Base-by-base conservation (phyloP, 2,797 vertebrate species). In the Allobates femoralis region DNA sequence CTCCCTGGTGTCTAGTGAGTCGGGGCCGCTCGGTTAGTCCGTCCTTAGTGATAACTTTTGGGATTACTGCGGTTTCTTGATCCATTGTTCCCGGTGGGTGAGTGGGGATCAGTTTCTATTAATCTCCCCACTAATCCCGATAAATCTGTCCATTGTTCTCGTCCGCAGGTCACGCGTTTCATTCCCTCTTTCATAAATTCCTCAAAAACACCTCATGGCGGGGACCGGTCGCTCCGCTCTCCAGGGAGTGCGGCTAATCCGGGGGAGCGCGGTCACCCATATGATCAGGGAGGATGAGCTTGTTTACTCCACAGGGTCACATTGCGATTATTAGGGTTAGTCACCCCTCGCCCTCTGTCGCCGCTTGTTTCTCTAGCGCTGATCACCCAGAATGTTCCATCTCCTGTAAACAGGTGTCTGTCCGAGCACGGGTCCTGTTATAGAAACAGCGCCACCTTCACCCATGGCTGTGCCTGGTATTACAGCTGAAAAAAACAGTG, bases 151-250 rank as follows among this genome's bases (percentile, higher is more conserved):
- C 74, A 53, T 76, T 55, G 74, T 51, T 50, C 71, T 53, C 7
- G 74, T 28, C 37, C 37, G 26, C 5, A n/a, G 19, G 71, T 75
- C 80, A 90, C 77, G 90, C 90, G 85, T 85, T 89, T 86, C 91
- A 89, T 90, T 90, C 5, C 3, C 41, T 46, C 11, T 46, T 46
- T 46, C 41, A 5, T 46, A 46, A 3, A 46, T 5, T 46, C 41
- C 41, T 11, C 41, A 46, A 46, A 46, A 46, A 11, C 41, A 7
- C 41, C 41, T 46, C 2, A 46, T 46, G 41, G 41, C 41, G 41
- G 41, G 11, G 41, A 46, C 41, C 5, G 41, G 41, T 46, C 41
- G 41, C 41, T 11, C 41, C 41, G 6, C 3, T 46, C 11, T 10
- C 5, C 41, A 1, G 41, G 41, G 41, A 46, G 41, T 46, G 41